These are phyloP conservation scores for Netelia melanura DNA, from an alignment of 2,888 invertebrate genomes.

Conservation along the genomic window DNA sequence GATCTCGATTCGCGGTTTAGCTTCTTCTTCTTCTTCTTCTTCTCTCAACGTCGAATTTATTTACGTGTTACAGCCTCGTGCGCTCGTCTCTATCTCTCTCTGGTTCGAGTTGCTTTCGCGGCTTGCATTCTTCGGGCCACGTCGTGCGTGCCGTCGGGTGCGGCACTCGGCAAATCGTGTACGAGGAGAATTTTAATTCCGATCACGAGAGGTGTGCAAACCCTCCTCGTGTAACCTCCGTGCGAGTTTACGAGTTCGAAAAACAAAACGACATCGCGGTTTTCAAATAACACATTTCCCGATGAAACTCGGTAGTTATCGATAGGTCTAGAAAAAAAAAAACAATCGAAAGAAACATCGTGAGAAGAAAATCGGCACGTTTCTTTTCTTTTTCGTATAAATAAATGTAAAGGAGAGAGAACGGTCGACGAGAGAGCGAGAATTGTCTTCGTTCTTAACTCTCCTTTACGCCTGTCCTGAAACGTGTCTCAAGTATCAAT, in stretches of 20 bases:
- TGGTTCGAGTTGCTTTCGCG: background rate
- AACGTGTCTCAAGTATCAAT: conserved; percentile 24
- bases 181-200: conserved; percentile 64
- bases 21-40: too few species aligned
- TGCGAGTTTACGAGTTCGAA: conserved; percentile 4
- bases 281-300: background rate
- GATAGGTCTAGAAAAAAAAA: background rate
- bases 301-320: conserved; percentile 1
- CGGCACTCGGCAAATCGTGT: conserved; percentile 61
- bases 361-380: background rate
- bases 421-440: background rate
- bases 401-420: background rate
- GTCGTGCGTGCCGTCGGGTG: conserved; percentile 68
- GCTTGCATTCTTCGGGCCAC: conserved; percentile 55
- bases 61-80: too few species aligned
- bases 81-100: too few species aligned
- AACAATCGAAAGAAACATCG: background rate
- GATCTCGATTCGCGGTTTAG: background rate
- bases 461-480: background rate
- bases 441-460: conserved; percentile 1
- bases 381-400: background rate
- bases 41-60: too few species aligned
- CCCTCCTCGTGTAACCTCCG: conserved; percentile 6
- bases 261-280: background rate
- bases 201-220: conserved; percentile 43